phyloP scores from a whole-genome alignment of 2,113 vertebrate species.

The Etheostoma spectabile region DNA sequence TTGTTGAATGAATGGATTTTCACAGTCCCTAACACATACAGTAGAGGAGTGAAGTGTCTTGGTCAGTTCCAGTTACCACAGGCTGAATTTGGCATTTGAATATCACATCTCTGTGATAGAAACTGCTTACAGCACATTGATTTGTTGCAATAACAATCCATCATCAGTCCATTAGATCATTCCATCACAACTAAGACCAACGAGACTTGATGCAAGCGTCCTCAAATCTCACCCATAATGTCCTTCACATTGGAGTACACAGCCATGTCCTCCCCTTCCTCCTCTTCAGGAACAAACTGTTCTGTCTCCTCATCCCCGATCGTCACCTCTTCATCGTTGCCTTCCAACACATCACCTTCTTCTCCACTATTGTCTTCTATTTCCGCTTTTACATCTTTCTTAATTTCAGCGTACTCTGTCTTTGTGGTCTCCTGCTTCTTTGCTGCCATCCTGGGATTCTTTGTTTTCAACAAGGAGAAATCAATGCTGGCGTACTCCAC shows the following conservation, averaged over 20 bases:
- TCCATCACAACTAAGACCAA: neutral
- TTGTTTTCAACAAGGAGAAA: constrained; percentile 67
- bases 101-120: neutral
- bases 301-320: neutral
- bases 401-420: constrained; percentile 77
- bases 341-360: neutral
- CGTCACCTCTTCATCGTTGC: constrained; percentile 31
- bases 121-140: neutral
- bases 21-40: neutral
- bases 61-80: neutral
- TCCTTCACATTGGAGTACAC: constrained; percentile 63
- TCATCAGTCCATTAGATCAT: neutral
- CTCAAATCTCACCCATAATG: constrained; percentile 31
- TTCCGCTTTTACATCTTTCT: constrained; percentile 11
- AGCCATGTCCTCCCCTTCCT: constrained; percentile 5
- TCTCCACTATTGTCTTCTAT: neutral
- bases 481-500: constrained; percentile 77
- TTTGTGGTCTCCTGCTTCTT: constrained; percentile 12
- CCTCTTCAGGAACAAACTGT: neutral
- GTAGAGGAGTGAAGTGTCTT: neutral
- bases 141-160: neutral
- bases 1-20: neutral
- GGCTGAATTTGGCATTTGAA: neutral
- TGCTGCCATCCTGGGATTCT: neutral
- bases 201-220: neutral